These are phyloP conservation scores for Erythrocercus mccallii DNA, from an alignment of 2,113 vertebrate species.

Conservation along the genomic window DNA sequence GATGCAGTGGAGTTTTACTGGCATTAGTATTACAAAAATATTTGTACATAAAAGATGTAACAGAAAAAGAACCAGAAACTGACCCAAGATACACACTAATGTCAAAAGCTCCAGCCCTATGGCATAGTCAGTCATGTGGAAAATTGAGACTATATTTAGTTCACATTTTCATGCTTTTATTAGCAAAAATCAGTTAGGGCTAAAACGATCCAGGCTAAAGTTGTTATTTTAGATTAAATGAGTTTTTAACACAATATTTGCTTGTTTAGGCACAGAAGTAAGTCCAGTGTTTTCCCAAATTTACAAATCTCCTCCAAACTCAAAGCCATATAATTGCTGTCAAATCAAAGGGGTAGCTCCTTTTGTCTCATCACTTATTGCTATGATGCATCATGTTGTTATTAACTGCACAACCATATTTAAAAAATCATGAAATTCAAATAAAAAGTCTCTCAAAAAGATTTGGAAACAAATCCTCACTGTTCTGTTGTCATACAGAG, in stretches of 20 bases:
- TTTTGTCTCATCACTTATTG: background rate
- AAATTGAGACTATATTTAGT: slow-evolving; percentile 57
- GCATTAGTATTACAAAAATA: background rate
- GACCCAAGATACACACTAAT: background rate
- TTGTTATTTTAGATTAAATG: slow-evolving; percentile 7
- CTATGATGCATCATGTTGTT: background rate
- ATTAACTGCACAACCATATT: background rate
- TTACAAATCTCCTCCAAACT: background rate
- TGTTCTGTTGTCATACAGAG: background rate
- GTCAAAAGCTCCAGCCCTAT: slow-evolving; percentile 21
- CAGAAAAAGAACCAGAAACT: background rate
- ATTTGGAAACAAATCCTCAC: background rate
- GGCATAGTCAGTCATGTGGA: slow-evolving; percentile 30
- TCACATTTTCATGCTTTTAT: slow-evolving; percentile 38
- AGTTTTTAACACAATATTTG: background rate
- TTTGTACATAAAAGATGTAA: background rate
- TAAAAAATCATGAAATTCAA: background rate
- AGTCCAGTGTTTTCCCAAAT: background rate
- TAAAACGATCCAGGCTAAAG: slow-evolving; percentile 23
- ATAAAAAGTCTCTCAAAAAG: background rate
- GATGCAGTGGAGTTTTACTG: background rate
- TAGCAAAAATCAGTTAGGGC: slow-evolving; percentile 24
- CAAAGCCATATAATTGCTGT: background rate
- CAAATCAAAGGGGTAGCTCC: background rate
- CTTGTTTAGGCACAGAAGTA: background rate